phyloP scores from a whole-genome alignment of 2,888 invertebrate species.

The Ornithoptera alexandrae region DNA sequence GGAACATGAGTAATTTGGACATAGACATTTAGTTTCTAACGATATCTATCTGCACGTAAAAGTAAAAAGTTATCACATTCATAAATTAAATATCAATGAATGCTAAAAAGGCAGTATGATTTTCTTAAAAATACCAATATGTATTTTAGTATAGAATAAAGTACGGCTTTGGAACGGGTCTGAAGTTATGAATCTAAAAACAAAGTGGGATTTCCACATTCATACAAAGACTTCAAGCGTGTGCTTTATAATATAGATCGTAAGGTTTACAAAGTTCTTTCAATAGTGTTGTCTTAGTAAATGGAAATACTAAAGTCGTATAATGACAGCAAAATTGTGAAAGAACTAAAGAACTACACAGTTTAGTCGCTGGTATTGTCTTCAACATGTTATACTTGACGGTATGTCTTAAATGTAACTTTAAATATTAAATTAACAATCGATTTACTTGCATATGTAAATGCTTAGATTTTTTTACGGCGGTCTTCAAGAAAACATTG shows the following conservation, averaged over 20 bases:
- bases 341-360: not conserved
- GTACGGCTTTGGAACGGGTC: not conserved
- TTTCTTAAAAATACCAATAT: not conserved
- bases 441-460: too few species aligned
- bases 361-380: not conserved
- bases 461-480: too few species aligned
- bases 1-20: too few species aligned
- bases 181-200: not conserved
- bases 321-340: not conserved
- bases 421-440: too few species aligned
- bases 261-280: slow-evolving; percentile 1
- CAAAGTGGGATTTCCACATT: not conserved
- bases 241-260: not conserved
- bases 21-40: too few species aligned
- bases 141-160: not conserved
- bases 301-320: not conserved
- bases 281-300: not conserved
- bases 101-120: not conserved
- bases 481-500: too few species aligned
- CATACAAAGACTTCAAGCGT: not conserved
- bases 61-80: too few species aligned
- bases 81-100: not conserved
- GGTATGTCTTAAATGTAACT: too few species aligned
- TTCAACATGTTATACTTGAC: too few species aligned
- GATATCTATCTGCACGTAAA: too few species aligned